A percentile compares a stretch with the other conserved stretches of the same genome.
These are phyloP conservation scores for Zygothrica quintamaculata DNA, from an alignment of 2,888 invertebrate genomes.

Conservation along the genomic window DNA sequence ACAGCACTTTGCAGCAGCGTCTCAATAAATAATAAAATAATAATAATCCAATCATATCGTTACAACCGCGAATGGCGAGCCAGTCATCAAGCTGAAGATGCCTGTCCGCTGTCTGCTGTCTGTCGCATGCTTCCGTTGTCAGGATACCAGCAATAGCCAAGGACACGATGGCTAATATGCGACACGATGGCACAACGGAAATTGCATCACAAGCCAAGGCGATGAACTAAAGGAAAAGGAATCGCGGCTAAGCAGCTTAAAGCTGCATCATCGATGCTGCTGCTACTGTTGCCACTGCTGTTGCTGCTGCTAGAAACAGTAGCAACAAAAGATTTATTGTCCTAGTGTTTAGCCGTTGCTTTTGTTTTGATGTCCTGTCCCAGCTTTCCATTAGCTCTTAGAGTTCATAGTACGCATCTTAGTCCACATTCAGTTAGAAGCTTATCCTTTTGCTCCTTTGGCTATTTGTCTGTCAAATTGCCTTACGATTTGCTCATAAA, in stretches of 20 bases:
- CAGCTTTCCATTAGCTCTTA: constrained; percentile 16
- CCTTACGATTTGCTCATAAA: constrained; percentile 8
- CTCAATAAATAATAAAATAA: constrained; percentile 82
- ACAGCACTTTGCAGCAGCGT: constrained; percentile 58
- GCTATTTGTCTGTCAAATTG: constrained; percentile 16
- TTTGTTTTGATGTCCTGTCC: constrained; percentile 56
- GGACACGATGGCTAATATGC: constrained; percentile 58
- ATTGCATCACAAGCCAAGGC: constrained; percentile 60
- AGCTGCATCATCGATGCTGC: constrained; percentile 70
- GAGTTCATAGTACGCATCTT: not conserved
- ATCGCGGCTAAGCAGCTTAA: constrained; percentile 72
- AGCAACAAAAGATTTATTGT: constrained; percentile 63
- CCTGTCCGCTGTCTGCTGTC: constrained; percentile 33
- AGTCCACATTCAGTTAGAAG: not conserved
- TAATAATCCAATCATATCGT: constrained; percentile 83
- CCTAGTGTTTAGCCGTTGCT: constrained; percentile 28
- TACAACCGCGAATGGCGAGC: constrained; percentile 72
- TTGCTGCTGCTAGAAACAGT: too few species aligned
- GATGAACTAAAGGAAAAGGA: constrained; percentile 1
- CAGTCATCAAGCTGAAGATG: constrained; percentile 56
- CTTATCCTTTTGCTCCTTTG: not conserved
- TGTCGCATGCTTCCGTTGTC: constrained; percentile 46
- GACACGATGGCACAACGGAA: constrained; percentile 67
- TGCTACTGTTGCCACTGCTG: too few species aligned
- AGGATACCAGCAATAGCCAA: constrained; percentile 24